Conservation (phyloP, 2,113 vertebrate genomes). For the Ellobius talpinus region DNA sequence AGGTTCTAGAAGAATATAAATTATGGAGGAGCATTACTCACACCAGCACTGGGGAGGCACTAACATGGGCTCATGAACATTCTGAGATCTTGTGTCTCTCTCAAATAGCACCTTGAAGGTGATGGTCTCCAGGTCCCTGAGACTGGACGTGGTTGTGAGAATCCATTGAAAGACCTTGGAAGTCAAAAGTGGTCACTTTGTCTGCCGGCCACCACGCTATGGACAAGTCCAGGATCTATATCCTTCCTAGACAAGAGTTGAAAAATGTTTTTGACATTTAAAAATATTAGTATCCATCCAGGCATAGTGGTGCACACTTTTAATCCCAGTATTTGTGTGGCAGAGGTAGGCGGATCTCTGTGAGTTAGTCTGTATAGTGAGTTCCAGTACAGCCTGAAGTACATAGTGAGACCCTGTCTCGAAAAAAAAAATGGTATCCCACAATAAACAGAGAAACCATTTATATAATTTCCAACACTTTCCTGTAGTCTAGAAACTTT, state of each 20-base stretch:
- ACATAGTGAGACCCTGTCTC: neutral
- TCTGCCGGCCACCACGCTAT: slow-evolving; percentile 87
- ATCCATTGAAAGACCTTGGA: slow-evolving; percentile 86
- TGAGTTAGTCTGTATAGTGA: neutral
- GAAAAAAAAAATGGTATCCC: neutral
- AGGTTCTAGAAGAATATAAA: neutral
- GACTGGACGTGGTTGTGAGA: slow-evolving; percentile 85
- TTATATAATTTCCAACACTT: neutral
- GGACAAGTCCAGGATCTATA: slow-evolving; percentile 88
- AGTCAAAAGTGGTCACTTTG: neutral
- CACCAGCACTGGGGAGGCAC: neutral
- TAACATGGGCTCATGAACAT: neutral
- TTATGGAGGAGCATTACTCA: too few relatives aligned
- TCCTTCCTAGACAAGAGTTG: slow-evolving; percentile 67
- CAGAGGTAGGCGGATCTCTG: neutral
- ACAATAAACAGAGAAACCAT: neutral
- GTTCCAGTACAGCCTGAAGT: neutral
- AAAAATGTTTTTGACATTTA: neutral
- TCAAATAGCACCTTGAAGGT: slow-evolving; percentile 89
- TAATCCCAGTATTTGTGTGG: neutral
- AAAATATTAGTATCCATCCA: neutral
- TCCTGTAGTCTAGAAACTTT: neutral
- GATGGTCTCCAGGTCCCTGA: slow-evolving; percentile 86
- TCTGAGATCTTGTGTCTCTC: neutral
- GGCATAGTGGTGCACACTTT: neutral